These are phyloP conservation scores for Otolemur garnettii DNA, from an alignment of 2,113 vertebrate genomes.

Conservation along the genomic window DNA sequence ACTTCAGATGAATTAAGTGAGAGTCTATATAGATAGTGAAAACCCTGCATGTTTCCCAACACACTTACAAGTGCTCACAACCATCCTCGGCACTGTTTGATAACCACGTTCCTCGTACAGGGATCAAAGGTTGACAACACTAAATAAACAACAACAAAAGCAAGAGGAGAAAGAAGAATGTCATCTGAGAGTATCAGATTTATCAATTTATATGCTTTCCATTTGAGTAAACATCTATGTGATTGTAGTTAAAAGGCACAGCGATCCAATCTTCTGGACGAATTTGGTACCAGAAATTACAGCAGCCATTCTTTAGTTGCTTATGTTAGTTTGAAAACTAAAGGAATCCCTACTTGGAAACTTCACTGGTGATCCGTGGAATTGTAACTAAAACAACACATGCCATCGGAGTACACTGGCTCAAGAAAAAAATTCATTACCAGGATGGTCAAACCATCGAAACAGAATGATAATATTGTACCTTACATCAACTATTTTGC, in stretches of 20 bases:
- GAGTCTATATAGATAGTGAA: background rate
- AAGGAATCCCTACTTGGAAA: background rate
- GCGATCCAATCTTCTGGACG: background rate
- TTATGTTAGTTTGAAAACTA: conserved; percentile 3
- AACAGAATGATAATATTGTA: background rate
- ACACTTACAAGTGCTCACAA: background rate
- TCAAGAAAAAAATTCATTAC: background rate
- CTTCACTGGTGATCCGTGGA: background rate
- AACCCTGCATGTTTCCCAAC: background rate
- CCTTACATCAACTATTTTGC: background rate
- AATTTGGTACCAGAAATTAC: background rate
- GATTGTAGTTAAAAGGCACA: background rate
- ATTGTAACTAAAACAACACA: background rate
- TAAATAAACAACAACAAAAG: background rate
- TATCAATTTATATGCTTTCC: conserved; percentile 3
- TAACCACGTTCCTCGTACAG: background rate
- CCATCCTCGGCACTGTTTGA: background rate
- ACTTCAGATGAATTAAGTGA: background rate
- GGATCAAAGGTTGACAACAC: background rate
- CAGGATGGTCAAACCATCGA: background rate
- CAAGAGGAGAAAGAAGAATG: background rate
- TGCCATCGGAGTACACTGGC: background rate
- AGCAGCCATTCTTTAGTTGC: background rate
- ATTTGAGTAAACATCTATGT: background rate
- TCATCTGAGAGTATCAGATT: background rate